Conservation (phyloP, 2,113 vertebrate genomes). For the Ceyx melanurus region DNA sequence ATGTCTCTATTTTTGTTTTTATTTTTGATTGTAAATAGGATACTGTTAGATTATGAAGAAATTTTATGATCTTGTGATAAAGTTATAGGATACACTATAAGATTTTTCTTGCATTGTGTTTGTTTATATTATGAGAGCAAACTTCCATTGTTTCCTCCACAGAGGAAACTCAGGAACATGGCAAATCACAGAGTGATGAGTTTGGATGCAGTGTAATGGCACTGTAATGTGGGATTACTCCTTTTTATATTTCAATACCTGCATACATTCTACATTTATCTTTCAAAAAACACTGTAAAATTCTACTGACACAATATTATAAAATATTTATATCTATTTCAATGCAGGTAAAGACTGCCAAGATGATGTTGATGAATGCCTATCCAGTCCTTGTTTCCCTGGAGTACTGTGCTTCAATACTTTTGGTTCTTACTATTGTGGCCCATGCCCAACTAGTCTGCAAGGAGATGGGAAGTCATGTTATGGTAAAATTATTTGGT, state of each 20-base stretch:
- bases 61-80: not conserved
- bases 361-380: conserved; percentile 87
- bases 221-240: too few species aligned
- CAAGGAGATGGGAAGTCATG: conserved; percentile 82
- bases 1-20: not conserved
- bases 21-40: not conserved
- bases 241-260: not conserved
- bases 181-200: not conserved
- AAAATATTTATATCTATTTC: not conserved
- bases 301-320: not conserved
- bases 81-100: not conserved
- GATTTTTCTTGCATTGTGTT: not conserved
- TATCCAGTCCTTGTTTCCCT: conserved; percentile 79
- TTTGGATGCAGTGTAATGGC: not conserved
- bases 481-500: conserved; percentile 59
- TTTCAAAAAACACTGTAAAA: not conserved
- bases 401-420: conserved; percentile 83
- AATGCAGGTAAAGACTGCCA: conserved; percentile 82
- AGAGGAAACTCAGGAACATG: not conserved
- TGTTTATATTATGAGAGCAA: not conserved
- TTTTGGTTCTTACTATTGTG: conserved; percentile 84
- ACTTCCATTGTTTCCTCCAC: not conserved
- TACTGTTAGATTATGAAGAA: not conserved
- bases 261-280: not conserved
- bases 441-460: conserved; percentile 79